phyloP scores from a whole-genome alignment of 2,113 vertebrate species.

The Lagopus leucura region DNA sequence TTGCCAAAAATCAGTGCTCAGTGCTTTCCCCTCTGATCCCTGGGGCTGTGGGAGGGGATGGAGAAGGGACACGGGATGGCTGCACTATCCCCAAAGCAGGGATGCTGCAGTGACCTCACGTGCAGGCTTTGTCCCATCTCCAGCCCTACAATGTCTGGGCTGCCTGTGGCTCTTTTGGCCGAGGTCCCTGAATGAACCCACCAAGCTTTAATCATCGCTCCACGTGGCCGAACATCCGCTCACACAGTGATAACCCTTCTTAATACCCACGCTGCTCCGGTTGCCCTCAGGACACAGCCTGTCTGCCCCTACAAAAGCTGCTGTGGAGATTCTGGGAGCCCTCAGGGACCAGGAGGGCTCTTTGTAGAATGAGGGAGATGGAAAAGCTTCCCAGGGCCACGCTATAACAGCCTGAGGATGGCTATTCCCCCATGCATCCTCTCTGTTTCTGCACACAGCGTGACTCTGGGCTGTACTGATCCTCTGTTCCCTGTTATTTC shows the following conservation, averaged over 20 bases:
- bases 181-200: neutral
- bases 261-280: constrained; percentile 5
- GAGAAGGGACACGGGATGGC: too few relatives aligned
- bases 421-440: accelerated
- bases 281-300: neutral
- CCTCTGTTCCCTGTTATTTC: neutral
- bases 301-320: neutral
- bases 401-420: neutral
- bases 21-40: neutral
- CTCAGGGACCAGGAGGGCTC: accelerated
- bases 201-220: neutral
- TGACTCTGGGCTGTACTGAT: neutral
- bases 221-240: neutral
- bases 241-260: constrained; percentile 2
- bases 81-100: neutral
- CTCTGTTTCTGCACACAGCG: neutral
- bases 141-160: neutral
- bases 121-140: neutral
- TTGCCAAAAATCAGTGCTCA: neutral
- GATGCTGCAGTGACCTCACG: neutral
- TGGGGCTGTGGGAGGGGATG: neutral
- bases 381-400: neutral
- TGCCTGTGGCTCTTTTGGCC: accelerated
- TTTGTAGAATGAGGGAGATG: accelerated
- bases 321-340: accelerated